Conservation (phyloP, 2,113 vertebrate species). For the Equus quagga region DNA sequence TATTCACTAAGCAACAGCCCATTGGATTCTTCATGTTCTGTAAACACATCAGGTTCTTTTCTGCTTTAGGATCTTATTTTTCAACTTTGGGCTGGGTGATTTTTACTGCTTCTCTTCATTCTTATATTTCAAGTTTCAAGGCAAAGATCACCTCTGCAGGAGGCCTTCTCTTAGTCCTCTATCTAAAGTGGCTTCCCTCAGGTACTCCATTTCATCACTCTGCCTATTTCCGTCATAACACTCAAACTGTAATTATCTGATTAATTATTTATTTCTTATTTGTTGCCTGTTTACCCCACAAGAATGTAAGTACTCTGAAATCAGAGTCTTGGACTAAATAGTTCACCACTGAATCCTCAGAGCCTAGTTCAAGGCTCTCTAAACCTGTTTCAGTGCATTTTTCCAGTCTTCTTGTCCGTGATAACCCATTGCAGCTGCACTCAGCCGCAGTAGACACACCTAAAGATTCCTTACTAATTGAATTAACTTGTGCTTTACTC, state of each 20-base stretch:
- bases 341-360: neutral
- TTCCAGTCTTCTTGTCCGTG: neutral
- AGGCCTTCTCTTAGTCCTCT: neutral
- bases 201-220: neutral
- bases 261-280: neutral
- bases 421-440: neutral
- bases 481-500: neutral
- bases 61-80: neutral
- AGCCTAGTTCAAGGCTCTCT: neutral
- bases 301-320: neutral
- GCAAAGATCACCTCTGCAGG: neutral
- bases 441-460: neutral
- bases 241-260: neutral
- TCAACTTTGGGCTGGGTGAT: neutral
- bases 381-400: neutral
- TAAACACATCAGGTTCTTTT: neutral
- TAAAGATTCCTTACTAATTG: neutral
- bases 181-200: neutral
- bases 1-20: neutral
- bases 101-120: neutral
- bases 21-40: neutral
- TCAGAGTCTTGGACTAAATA: neutral
- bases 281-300: neutral
- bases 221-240: neutral
- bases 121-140: neutral